Conservation (phyloP, 2,797 vertebrate genomes). For the Liasis olivaceus region DNA sequence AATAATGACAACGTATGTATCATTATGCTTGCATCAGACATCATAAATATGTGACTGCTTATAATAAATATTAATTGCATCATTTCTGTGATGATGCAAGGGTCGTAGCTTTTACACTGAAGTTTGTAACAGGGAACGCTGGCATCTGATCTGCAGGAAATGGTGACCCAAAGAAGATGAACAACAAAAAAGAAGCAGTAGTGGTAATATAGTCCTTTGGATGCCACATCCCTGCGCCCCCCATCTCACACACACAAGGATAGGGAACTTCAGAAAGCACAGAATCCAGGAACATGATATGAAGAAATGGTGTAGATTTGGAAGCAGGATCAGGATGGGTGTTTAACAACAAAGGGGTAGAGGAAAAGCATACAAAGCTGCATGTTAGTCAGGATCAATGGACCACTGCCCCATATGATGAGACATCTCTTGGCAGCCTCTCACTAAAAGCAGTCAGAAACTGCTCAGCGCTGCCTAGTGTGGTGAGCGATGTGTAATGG, state of each 20-base stretch:
- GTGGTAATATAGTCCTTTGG: too few relatives aligned
- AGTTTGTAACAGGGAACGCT: neutral
- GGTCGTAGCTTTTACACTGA: neutral
- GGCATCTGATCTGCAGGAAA: neutral
- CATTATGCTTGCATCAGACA: neutral
- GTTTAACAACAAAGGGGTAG: neutral
- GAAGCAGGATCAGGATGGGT: neutral
- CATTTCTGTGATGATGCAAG: neutral
- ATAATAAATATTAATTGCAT: neutral
- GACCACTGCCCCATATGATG: accelerated
- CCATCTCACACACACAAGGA: neutral
- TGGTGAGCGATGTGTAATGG: neutral
- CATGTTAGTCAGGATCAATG: neutral
- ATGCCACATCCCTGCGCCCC: neutral
- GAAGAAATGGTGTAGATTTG: neutral
- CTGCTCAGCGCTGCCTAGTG: neutral
- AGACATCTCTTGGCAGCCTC: too few relatives aligned
- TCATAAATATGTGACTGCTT: neutral
- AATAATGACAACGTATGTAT: neutral
- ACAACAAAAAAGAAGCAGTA: too few relatives aligned
- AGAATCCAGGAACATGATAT: neutral
- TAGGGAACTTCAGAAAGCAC: neutral
- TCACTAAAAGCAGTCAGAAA: neutral
- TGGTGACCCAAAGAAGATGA: neutral
- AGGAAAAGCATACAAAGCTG: neutral